Conservation (phyloP, 2,797 vertebrate genomes). For the Vespertilio murinus region DNA sequence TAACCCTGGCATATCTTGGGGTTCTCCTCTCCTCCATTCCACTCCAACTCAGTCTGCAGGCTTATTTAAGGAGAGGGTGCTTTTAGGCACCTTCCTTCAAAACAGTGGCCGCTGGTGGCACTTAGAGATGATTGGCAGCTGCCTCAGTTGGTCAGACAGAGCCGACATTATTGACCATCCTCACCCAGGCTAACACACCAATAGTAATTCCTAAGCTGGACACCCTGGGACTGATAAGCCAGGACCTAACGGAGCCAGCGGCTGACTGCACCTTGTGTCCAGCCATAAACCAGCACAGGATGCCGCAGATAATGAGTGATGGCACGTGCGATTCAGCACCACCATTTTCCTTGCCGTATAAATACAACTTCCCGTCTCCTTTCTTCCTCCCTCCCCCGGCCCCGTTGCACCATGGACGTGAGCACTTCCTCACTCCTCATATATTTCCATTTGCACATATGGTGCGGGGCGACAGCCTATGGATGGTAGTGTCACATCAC, state of each 20-base stretch:
- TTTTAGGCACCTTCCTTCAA: background rate
- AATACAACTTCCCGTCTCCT: background rate
- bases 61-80: background rate
- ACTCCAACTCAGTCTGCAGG: background rate
- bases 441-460: conserved; percentile 15
- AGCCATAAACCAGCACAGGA: background rate
- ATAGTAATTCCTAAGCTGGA: background rate
- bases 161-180: background rate
- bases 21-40: background rate
- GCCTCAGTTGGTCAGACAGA: background rate
- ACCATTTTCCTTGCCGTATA: background rate
- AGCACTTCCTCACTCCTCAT: background rate
- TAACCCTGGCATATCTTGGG: no score
- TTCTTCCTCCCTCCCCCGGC: background rate
- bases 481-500: background rate
- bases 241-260: background rate
- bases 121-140: background rate
- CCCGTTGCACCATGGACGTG: background rate
- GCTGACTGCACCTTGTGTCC: background rate
- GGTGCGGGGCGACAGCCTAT: background rate
- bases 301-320: background rate
- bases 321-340: background rate
- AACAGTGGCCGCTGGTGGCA: background rate
- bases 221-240: background rate
- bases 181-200: background rate